phyloP scores from a whole-genome alignment of 2,113 vertebrate genomes.

The Ageneiosus marmoratus region DNA sequence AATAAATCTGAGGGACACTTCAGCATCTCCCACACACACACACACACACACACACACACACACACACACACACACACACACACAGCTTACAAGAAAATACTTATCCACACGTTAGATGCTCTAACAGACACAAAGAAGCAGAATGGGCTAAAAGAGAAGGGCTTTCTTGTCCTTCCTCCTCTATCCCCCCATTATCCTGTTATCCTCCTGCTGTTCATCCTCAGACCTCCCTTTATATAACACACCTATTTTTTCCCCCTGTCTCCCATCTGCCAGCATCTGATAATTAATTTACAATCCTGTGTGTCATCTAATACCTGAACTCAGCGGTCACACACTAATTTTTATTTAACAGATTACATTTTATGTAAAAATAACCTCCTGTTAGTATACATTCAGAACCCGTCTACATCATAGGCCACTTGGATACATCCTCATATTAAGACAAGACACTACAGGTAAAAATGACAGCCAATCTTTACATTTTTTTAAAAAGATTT shows the following conservation, averaged over 20 bases:
- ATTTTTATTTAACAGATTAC: background rate
- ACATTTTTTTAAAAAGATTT: background rate
- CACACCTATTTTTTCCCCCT: background rate
- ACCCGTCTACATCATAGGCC: background rate
- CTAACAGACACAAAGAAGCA: background rate
- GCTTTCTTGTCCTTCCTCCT: background rate
- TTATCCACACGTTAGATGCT: constrained; percentile 4
- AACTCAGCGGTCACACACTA: background rate
- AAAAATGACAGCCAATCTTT: background rate
- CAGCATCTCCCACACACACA: background rate
- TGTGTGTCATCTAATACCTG: constrained; percentile 17
- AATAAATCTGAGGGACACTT: background rate
- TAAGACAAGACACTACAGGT: constrained; percentile 1
- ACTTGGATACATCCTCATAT: background rate
- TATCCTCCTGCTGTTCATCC: background rate
- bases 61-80: too few relatives aligned
- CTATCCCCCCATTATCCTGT: background rate
- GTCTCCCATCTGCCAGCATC: background rate
- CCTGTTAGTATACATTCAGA: background rate
- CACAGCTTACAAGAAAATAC: constrained; percentile 14
- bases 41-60: constrained; percentile 36
- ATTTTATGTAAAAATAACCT: constrained; percentile 24
- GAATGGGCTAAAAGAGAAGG: background rate
- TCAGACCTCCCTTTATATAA: background rate
- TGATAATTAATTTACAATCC: constrained; percentile 8